Percentiles rank a stretch among this genome's conserved stretches.
phyloP scores from a whole-genome alignment of 2,888 invertebrate species.

The Ormia ochracea region DNA sequence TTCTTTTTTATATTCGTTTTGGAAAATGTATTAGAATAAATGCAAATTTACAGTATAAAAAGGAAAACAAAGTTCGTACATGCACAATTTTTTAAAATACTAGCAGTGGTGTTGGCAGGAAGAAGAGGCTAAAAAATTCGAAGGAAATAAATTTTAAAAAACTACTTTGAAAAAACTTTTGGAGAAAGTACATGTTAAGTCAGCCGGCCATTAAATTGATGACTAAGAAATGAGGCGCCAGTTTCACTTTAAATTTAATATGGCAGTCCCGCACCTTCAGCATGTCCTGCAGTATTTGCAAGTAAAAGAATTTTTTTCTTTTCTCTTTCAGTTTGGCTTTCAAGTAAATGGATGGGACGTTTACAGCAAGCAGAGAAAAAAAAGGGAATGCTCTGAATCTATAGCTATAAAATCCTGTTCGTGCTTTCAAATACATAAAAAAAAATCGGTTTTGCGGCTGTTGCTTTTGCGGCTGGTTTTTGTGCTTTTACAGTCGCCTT shows the following conservation, averaged over 20 bases:
- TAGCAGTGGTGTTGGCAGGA: conserved; percentile 1
- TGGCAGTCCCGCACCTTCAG: conserved; percentile 11
- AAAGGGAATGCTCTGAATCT: too few relatives aligned
- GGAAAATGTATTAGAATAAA: conserved; percentile 28
- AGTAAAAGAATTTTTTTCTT: not conserved
- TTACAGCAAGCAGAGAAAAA: not conserved
- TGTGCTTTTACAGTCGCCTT: too few relatives aligned
- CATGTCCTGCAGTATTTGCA: not conserved
- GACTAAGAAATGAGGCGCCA: conserved; percentile 47
- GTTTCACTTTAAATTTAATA: not conserved
- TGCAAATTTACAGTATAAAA: conserved; percentile 34
- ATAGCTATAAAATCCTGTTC: too few relatives aligned
- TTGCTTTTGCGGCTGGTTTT: too few relatives aligned
- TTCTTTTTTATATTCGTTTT: not conserved
- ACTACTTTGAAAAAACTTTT: not conserved
- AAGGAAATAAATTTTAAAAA: not conserved
- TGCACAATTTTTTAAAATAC: not conserved
- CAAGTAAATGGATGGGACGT: not conserved
- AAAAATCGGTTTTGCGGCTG: too few relatives aligned
- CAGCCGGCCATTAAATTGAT: conserved; percentile 41
- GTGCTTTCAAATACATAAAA: too few relatives aligned
- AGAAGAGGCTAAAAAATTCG: not conserved
- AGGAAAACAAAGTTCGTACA: not conserved
- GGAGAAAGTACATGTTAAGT: conserved; percentile 8
- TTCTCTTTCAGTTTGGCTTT: not conserved